Conservation (phyloP, 2,888 invertebrate species). For the Cantharis lateralis region DNA sequence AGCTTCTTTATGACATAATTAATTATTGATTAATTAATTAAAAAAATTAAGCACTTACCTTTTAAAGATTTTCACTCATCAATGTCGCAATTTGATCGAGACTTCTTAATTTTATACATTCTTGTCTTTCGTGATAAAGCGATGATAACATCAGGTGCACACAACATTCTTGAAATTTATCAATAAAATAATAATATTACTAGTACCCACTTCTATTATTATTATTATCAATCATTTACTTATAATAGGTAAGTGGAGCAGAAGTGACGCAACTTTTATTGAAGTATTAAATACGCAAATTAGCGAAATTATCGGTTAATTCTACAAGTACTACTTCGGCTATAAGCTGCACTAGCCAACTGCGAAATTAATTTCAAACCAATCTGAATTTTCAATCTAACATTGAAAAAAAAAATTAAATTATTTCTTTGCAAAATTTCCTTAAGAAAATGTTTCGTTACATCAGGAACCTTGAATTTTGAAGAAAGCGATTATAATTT, state of each 20-base stretch:
- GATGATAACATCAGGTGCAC: background rate
- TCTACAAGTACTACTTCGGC: background rate
- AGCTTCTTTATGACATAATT: background rate
- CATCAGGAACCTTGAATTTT: background rate
- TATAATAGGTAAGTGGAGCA: background rate
- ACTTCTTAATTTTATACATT: background rate
- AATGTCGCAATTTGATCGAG: background rate
- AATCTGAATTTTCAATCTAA: background rate
- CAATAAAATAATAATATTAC: background rate
- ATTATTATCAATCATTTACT: background rate
- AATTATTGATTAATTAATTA: background rate
- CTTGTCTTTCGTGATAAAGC: background rate
- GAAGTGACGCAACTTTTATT: background rate
- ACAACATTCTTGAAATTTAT: background rate
- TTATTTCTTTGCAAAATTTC: background rate
- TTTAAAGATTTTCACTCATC: background rate
- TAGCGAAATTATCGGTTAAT: background rate
- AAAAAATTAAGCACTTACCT: background rate
- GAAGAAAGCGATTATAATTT: background rate
- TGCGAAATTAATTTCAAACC: background rate
- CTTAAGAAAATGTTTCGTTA: background rate
- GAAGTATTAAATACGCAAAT: background rate
- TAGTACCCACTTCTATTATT: background rate
- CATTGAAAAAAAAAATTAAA: background rate
- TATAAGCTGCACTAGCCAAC: background rate